phyloP scores from a whole-genome alignment of 2,888 invertebrate species.

The Furcula furcula region DNA sequence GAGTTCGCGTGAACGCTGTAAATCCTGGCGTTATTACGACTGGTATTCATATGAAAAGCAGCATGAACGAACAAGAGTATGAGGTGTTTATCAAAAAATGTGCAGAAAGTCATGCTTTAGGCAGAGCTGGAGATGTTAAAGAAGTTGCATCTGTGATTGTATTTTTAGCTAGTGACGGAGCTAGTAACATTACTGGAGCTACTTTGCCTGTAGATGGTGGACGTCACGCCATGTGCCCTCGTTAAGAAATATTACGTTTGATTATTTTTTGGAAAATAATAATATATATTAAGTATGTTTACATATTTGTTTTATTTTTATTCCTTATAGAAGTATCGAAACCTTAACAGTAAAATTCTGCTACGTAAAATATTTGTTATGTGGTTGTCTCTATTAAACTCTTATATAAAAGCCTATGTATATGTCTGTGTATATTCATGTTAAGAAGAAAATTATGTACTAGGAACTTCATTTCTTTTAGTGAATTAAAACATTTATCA shows the following conservation, averaged over 20 bases:
- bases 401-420: too few species aligned
- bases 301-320: too few species aligned
- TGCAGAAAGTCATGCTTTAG: slow-evolving; percentile 93
- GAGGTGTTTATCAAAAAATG: slow-evolving; percentile 90
- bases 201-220: slow-evolving; percentile 94
- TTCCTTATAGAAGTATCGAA: too few species aligned
- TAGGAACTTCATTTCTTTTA: too few species aligned
- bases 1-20: slow-evolving; percentile 93
- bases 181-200: slow-evolving; percentile 93
- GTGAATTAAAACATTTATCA: too few species aligned
- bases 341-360: too few species aligned
- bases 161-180: slow-evolving; percentile 92
- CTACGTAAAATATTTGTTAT: too few species aligned
- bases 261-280: too few species aligned
- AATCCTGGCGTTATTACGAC: slow-evolving; percentile 97
- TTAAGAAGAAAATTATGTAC: too few species aligned
- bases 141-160: slow-evolving; percentile 95
- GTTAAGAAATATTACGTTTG: slow-evolving; percentile 40
- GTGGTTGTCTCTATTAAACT: too few species aligned
- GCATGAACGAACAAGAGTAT: slow-evolving; percentile 90
- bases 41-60: slow-evolving; percentile 90
- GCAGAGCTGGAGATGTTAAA: slow-evolving; percentile 89
- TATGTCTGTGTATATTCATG: too few species aligned
- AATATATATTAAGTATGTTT: too few species aligned
- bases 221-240: slow-evolving; percentile 92